phyloP scores from a whole-genome alignment of 2,888 invertebrate genomes.

The Philereme vetulata region DNA sequence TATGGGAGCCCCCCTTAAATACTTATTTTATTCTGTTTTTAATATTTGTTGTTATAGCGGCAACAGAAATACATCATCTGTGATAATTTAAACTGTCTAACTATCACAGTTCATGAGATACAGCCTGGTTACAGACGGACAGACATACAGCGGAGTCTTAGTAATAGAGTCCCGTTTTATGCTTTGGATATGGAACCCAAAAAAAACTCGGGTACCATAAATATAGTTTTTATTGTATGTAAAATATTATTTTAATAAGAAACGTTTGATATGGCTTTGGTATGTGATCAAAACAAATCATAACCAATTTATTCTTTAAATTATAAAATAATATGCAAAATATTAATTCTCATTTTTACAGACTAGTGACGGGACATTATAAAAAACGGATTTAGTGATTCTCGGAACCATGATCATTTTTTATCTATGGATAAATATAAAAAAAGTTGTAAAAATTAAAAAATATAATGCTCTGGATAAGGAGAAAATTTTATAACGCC shows the following conservation, averaged over 20 bases:
- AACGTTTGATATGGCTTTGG: background rate
- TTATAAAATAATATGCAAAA: slow-evolving; percentile 9
- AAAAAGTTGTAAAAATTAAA: slow-evolving; percentile 27
- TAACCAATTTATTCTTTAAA: slow-evolving; percentile 6
- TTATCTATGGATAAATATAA: slow-evolving; percentile 26
- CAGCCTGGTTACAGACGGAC: too few relatives aligned
- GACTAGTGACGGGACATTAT: slow-evolving; percentile 25
- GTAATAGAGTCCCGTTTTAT: too few relatives aligned
- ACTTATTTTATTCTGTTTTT: too few relatives aligned
- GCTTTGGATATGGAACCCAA: too few relatives aligned
- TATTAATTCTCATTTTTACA: slow-evolving; percentile 14
- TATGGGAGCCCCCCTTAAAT: too few relatives aligned
- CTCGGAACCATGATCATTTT: slow-evolving; percentile 24
- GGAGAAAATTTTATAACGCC: slow-evolving; percentile 31
- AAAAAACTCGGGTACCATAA: too few relatives aligned
- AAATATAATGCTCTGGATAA: slow-evolving; percentile 24
- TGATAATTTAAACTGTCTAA: too few relatives aligned
- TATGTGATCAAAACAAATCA: slow-evolving; percentile 14
- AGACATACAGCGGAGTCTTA: too few relatives aligned
- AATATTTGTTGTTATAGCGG: too few relatives aligned
- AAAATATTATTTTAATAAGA: background rate
- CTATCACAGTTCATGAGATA: too few relatives aligned
- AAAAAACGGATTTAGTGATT: slow-evolving; percentile 24
- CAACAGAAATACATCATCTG: too few relatives aligned
- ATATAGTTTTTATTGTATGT: background rate